Conservation (phyloP, 2,113 vertebrate species). For the Climacteris rufus region DNA sequence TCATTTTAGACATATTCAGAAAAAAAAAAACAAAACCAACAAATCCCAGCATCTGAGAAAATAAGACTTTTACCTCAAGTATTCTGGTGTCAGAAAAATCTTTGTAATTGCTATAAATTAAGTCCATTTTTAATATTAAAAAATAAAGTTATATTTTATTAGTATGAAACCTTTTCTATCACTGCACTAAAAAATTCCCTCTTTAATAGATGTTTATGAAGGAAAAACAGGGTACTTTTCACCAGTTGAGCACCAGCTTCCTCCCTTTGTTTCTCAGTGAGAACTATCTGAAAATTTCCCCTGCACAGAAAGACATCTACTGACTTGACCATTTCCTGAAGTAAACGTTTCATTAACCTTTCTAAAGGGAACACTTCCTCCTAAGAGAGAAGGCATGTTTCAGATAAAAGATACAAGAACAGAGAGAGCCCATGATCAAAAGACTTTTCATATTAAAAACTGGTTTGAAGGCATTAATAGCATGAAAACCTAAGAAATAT, state of each 20-base stretch:
- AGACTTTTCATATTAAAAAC: background rate
- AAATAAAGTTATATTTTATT: background rate
- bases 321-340: background rate
- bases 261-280: background rate
- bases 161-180: background rate
- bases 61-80: background rate
- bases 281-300: background rate
- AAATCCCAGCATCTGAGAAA: background rate
- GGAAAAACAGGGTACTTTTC: background rate
- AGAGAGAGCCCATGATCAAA: background rate
- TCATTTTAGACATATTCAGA: background rate
- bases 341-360: conserved; percentile 34
- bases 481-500: background rate
- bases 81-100: background rate
- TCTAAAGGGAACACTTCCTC: background rate
- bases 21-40: background rate
- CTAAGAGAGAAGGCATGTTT: background rate
- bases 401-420: background rate
- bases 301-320: background rate
- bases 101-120: background rate
- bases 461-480: background rate
- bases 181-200: background rate
- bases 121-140: background rate
- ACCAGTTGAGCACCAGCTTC: background rate
- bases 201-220: background rate